Base-by-base conservation (phyloP, 2,113 vertebrate genomes). In the Erpornis zantholeuca region DNA sequence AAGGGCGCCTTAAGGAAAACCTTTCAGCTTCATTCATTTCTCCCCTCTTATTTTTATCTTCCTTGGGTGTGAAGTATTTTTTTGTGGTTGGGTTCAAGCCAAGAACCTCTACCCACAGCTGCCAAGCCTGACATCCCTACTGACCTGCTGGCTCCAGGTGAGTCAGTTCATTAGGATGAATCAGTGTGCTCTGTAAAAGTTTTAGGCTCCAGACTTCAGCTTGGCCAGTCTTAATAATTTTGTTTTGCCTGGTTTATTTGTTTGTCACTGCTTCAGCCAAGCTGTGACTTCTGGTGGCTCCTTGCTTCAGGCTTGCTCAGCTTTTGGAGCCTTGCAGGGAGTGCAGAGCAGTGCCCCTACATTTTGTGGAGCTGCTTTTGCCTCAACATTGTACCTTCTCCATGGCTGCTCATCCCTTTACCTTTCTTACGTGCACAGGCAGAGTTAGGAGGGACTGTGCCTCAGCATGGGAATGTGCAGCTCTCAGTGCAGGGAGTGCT, bases 271-370 rank as follows among this genome's bases (percentile, higher is more conserved):
- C 29, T 73, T 18, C 52, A 81, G 60, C 7, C 22, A 10, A 2
- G 12, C 60, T 83, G 60, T 63, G 23, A 3, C 5, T 72, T 27
- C 28, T 42, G 44, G 20, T 65, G 25, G 45, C 40, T 78, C 29
- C 42, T 63, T 0, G 0, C 18, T 70, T 70, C 42, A 70, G 49
- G 17, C 52, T 82, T 4, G 1, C 52, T 81, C 61, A 69, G 44
- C 10, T 57, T 69, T 72, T 38, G 50, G 42, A 65, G 69, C 33
- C 28, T 2, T 4, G 3, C 1, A 2, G 33, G 5, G 27, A 24
- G 35, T 14, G 47, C 1, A 0, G 12, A 4, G 31, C 8, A 12
- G 44, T 64, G n/a, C 3, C 12, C n/a, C 33, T 21, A 2, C 1
- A 1, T 27, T 40, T 44, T 1, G 1, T 27, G 33, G 28, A 75